phyloP scores from a whole-genome alignment of 2,113 vertebrate genomes.

The Leptocoma aspasia region DNA sequence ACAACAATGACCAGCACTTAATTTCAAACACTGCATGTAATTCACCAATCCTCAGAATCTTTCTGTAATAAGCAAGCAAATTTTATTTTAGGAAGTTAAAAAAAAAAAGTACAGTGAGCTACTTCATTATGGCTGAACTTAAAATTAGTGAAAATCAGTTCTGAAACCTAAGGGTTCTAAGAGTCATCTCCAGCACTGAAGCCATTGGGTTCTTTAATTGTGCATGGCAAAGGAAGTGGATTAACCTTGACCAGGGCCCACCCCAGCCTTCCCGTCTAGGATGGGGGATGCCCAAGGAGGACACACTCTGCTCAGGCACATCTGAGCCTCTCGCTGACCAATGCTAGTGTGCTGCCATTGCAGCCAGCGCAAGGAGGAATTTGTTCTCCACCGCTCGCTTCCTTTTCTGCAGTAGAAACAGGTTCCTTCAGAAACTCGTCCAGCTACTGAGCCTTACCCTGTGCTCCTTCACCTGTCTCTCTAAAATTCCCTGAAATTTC shows the following conservation, averaged over 20 bases:
- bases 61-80: not conserved
- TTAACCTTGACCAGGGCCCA: not conserved
- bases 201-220: not conserved
- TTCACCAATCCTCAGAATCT: not conserved
- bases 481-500: not conserved
- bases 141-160: not conserved
- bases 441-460: not conserved
- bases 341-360: fast-evolving
- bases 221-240: fast-evolving
- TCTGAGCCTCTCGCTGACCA: not conserved
- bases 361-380: not conserved
- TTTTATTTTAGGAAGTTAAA: not conserved
- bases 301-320: not conserved
- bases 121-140: not conserved
- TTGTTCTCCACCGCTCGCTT: not conserved
- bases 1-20: not conserved
- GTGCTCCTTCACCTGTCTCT: not conserved
- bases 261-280: not conserved
- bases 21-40: not conserved
- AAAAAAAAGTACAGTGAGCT: not conserved
- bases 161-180: not conserved
- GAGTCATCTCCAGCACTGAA: not conserved
- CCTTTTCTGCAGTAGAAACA: not conserved
- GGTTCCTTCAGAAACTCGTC: not conserved
- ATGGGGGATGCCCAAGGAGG: not conserved